Conservation (phyloP, 2,113 vertebrate genomes). For the Gorsachius goisagi region DNA sequence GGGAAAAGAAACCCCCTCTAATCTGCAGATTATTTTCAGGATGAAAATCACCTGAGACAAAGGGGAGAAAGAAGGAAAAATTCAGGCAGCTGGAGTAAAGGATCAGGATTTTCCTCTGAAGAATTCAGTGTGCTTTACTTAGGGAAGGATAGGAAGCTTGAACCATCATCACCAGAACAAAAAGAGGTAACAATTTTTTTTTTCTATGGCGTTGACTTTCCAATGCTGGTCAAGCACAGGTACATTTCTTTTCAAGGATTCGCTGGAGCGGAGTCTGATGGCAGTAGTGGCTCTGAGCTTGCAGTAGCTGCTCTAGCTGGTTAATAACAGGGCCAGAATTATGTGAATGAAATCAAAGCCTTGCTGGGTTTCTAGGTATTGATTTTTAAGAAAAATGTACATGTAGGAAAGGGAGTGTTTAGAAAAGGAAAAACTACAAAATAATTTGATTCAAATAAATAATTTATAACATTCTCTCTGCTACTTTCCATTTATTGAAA, state of each 20-base stretch:
- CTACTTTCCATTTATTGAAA: neutral
- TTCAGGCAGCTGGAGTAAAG: slow-evolving; percentile 48
- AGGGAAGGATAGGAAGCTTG: neutral
- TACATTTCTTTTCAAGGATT: neutral
- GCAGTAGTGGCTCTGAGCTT: neutral
- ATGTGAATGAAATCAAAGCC: neutral
- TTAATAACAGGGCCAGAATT: neutral
- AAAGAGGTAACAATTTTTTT: slow-evolving; percentile 40
- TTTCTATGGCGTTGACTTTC: neutral
- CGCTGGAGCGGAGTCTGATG: neutral
- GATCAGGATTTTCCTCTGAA: slow-evolving; percentile 46
- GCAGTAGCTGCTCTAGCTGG: neutral
- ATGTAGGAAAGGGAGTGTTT: neutral
- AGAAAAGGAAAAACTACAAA: neutral
- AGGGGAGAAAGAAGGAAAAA: slow-evolving; percentile 12
- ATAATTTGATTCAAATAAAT: neutral
- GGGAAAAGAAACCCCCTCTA: neutral
- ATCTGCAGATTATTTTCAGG: slow-evolving; percentile 32
- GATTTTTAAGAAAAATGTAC: neutral
- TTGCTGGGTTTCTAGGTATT: neutral
- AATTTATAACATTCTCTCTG: neutral
- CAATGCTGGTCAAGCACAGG: neutral
- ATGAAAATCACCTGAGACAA: slow-evolving; percentile 61
- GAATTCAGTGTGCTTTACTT: slow-evolving; percentile 31
- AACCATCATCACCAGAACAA: neutral